phyloP scores from a whole-genome alignment of 1,140 invertebrate species.

The Lepidurus arcticus region DNA sequence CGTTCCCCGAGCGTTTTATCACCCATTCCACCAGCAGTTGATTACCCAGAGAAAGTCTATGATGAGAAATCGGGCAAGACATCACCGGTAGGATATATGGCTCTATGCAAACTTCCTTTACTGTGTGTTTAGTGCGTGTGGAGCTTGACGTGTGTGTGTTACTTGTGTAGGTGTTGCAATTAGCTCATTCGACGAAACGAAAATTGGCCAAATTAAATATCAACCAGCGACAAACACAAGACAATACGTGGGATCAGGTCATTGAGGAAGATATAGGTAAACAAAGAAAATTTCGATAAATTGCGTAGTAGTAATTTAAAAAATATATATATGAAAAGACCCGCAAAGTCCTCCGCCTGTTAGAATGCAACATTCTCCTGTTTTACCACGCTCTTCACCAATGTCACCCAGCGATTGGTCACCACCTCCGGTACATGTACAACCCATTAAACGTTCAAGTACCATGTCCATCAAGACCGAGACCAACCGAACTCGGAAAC shows the following conservation, averaged over 20 bases:
- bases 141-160: no score
- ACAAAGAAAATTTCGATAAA: background rate
- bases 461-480: background rate
- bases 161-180: background rate
- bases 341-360: background rate
- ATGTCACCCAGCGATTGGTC: background rate
- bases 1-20: background rate
- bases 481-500: background rate
- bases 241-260: background rate
- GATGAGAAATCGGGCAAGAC: background rate
- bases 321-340: background rate
- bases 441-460: background rate
- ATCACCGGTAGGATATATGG: background rate
- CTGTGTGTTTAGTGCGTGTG: no score
- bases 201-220: constrained; percentile 6
- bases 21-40: background rate
- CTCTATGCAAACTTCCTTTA: no score
- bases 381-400: background rate
- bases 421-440: background rate
- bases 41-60: background rate
- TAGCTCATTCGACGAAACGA: background rate
- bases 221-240: background rate
- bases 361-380: background rate
- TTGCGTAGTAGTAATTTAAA: no score
- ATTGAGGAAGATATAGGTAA: background rate